Base-by-base conservation (phyloP, 2,113 vertebrate genomes). In the Gopherus flavomarginatus region DNA sequence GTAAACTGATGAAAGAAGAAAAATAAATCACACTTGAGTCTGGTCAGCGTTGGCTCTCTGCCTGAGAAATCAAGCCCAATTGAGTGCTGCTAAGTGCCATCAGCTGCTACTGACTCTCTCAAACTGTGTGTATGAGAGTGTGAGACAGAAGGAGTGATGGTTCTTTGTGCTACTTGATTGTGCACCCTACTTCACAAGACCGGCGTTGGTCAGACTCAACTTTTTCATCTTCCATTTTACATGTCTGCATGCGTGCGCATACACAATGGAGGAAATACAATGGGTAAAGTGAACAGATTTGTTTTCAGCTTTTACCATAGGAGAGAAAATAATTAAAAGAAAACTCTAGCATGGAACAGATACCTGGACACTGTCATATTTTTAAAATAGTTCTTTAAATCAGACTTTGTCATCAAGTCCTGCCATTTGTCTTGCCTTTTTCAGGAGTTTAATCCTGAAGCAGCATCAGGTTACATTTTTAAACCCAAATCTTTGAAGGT, bases 281-380 rank as follows among this genome's bases (percentile, higher is more conserved):
- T 0, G 0, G 11, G 26, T 3, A 12, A 62, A 75, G 49, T 13
- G 21, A 6, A 88, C 24, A 90, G 83, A n/a, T 47, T 5, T 14
- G 0, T 35, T 88, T 52, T 62, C 44, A 78, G 29, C 0, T 56
- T 59, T 80, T 8, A 24, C 16, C 2, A 8, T 2, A 24, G 56
- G 24, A 27, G 19, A 53, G 77, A 27, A 8, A 59, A 13, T 14
- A 85, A 79, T 2, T 1, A 72, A n/a, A 21, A 47, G 75, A 47
- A 44, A 29, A 29, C 72, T 22, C 72, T 42, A 44, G 8, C 11
- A 9, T 5, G 27, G 6, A 80, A 31, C 7, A 87, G 52, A 49
- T n/a, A 50, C 6, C 0, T 0, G 2, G 65, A 35, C 21, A n/a
- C 1, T 22, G 38, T 4, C 75, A 80, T 44, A 54, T 65, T 31